Evolutionary conservation across 1,140 invertebrate species (phyloP), one percentile per base, ranked within the genome.

Genomic region (Microplitis demolitor): DNA sequence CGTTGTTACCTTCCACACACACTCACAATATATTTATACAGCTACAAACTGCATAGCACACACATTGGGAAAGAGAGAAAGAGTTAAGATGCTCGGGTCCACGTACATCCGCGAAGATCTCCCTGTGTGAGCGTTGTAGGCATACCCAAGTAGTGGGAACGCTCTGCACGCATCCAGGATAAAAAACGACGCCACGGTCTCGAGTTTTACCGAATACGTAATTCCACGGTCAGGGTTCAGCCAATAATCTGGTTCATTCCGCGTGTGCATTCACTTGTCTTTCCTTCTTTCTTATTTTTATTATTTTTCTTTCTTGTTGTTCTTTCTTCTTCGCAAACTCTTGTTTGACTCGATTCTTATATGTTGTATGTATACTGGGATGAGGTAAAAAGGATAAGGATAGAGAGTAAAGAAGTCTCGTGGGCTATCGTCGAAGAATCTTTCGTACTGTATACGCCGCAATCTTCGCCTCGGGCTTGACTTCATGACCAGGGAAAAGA

Each of bases 171-270:
- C 75, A 78, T 62, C 50, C 16, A 61, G 14, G 33, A 62, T 76
- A 76, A 78, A 78, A 79, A 76, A 75, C 70, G 56, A 37, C 16
- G 51, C 6, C 34, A 56, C 37, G n/a, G 67, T 24, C 11, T 61
- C 50, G 34, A 69, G 63, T 81, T 82, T 82, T 82, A 80, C 69
- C 72, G 82, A 82, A 82, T 83, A 80, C 80, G 78, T 83, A 83
- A 82, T 83, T 80, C 78, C 74, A 75, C 75, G 82, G 80, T 83
- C 79, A 81, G 77, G 78, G 78, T 82, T 83, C 82, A 78, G 78
- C 77, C 80, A 80, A 84, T 84, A 84, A 83, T 84, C 80, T 82
- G 77, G 82, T 84, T 82, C 80, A 81, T 77, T 79, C 76, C 72
- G 45, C 63, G 50, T 31, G 56, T n/a, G 58, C 58, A 45, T 75